These are phyloP conservation scores for Meloidogyne exigua DNA, from an alignment of 1,140 invertebrate species.

Conservation along the genomic window DNA sequence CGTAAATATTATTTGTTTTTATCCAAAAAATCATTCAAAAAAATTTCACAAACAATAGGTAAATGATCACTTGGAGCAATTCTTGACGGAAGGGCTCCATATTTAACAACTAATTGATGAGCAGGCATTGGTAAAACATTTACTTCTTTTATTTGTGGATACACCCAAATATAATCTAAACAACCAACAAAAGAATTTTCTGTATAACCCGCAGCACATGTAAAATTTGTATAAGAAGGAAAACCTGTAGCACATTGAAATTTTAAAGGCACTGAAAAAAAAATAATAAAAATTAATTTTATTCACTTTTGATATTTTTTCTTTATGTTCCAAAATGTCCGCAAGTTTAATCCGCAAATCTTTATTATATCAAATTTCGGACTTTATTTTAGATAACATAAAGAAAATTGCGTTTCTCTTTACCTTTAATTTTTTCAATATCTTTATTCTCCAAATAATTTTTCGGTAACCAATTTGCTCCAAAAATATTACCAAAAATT, in stretches of 20 bases:
- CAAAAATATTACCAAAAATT: background rate
- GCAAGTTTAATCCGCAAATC: too few species aligned
- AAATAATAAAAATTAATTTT: background rate
- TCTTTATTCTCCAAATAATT: background rate
- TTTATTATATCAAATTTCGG: too few species aligned
- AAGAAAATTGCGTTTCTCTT: too few species aligned
- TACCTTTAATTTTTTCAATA: background rate
- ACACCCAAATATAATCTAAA: conserved; percentile 36
- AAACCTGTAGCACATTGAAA: conserved; percentile 19
- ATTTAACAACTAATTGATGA: conserved; percentile 33
- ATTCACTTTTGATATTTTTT: too few species aligned
- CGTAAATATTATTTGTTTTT: too few species aligned
- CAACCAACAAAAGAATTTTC: conserved; percentile 30
- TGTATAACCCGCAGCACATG: background rate
- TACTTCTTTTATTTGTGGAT: conserved; percentile 12
- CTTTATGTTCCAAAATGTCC: too few species aligned
- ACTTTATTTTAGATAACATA: too few species aligned
- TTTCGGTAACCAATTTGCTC: background rate
- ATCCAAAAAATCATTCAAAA: background rate
- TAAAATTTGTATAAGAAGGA: conserved; percentile 35
- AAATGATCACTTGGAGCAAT: conserved; percentile 39
- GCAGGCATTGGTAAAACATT: conserved; percentile 26
- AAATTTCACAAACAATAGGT: conserved; percentile 28
- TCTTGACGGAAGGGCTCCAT: conserved; percentile 29
- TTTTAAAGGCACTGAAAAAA: conserved; percentile 7